Evolutionary conservation across 2,888 invertebrate genomes (phyloP), one percentile per base, ranked within the genome.

Genomic region (Calameuta filiformis): DNA sequence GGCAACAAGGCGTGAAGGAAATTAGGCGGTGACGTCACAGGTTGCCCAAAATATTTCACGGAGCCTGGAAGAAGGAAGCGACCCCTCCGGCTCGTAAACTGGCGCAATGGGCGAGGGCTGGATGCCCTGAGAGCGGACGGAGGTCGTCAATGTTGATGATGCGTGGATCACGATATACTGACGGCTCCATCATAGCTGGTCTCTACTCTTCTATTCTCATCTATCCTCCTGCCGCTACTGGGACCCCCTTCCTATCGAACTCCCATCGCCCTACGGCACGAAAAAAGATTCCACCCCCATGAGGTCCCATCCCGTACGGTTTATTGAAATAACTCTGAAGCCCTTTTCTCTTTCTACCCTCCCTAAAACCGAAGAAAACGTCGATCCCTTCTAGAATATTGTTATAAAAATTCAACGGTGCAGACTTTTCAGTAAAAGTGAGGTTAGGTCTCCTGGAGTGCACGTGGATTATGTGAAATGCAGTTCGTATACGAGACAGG

Each of bases 131-230:
- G 85, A 86, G 88, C 88, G 90, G 88, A 89, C 87, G 88, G 88
- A 89, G 89, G 88, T 90, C 90, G 89, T 90, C 90, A 90, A 90
- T 88, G 89, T 88, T 90, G 90, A 91, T 90, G 90, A 90, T 87
- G 89, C 90, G 90, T 90, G 90, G 90, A 90, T 90, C 88, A 89
- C 88, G 90, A 90, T 89, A 86, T 87, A 89, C 87, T 84, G 88
- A 87, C 87, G 87, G 85, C 85, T 88, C 85, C 87, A 87, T 88
- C 87, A 85, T 85, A 86, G 85, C 69, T 80, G 74, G 75, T 56
- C 69, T 76, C 31, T 69, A 74, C 75, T 75, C 71, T 71, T 71
- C 74, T 15, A 56, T 35, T 73, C 56, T 77, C 68, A 75, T 76
- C 76, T 37, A 75, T 76, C 71, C 31, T 75, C 33, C 73, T n/a